Conservation (phyloP, 2,113 vertebrate species). For the Lepus timidus region DNA sequence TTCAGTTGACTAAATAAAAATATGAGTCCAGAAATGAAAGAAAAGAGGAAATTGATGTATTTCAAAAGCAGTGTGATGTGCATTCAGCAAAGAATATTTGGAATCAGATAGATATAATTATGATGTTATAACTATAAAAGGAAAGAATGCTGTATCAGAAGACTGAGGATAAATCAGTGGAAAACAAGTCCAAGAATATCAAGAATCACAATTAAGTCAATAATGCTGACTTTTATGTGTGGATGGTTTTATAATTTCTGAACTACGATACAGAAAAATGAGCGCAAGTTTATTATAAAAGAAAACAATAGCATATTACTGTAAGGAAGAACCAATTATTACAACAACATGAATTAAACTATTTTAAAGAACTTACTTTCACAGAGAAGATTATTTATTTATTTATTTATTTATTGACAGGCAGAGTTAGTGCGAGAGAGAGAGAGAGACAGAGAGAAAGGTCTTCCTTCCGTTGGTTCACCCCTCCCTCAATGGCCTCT, state of each 20-base stretch:
- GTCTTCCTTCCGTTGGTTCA: too few species aligned
- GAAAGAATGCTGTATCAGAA: background rate
- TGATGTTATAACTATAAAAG: background rate
- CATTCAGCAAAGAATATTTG: background rate
- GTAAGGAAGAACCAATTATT: slow-evolving; percentile 19
- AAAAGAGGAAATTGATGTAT: background rate
- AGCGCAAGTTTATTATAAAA: slow-evolving; percentile 10
- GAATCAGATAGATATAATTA: background rate
- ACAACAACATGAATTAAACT: slow-evolving; percentile 4
- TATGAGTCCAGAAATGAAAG: background rate
- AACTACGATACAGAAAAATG: background rate
- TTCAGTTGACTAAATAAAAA: background rate
- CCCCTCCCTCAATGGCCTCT: too few species aligned
- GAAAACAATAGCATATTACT: background rate
- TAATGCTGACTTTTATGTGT: background rate
- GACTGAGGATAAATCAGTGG: background rate
- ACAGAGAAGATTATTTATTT: background rate
- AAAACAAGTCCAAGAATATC: background rate
- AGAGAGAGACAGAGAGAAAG: too few species aligned
- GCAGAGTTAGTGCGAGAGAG: too few species aligned
- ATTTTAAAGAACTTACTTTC: slow-evolving; percentile 51
- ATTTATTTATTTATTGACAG: too few species aligned
- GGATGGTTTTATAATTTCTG: background rate
- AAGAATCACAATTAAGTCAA: background rate
- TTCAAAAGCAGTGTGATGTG: background rate